Evolutionary conservation across 1,140 invertebrate genomes (phyloP).

Genomic region (Halictus rubicundus): DNA sequence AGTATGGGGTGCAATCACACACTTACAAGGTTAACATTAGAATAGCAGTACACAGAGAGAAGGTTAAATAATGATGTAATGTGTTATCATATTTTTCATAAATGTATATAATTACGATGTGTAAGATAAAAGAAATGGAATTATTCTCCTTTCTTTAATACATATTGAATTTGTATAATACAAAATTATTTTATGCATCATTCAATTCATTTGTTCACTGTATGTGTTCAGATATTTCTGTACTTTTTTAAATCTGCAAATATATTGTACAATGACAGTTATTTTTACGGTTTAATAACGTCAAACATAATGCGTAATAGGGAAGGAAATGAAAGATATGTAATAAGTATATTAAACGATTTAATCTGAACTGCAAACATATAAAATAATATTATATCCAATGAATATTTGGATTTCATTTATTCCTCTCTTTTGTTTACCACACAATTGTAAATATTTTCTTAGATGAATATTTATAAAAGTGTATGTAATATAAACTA

Average conservation of each 20-base stretch:
- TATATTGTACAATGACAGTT: too few relatives aligned
- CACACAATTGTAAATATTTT: conserved; percentile 12
- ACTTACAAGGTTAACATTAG: too few relatives aligned
- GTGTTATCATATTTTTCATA: too few relatives aligned
- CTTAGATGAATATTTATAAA: conserved; percentile 12
- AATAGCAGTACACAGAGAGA: too few relatives aligned
- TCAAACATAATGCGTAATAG: background rate
- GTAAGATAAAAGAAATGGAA: background rate
- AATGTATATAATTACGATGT: too few relatives aligned
- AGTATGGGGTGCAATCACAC: too few relatives aligned
- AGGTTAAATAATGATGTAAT: too few relatives aligned
- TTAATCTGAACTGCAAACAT: background rate
- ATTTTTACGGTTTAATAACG: too few relatives aligned
- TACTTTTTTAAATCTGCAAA: too few relatives aligned
- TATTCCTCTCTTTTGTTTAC: background rate
- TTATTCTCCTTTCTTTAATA: background rate
- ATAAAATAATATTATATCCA: background rate
- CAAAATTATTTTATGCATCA: conserved; percentile 7
- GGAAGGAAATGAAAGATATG: background rate
- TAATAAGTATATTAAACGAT: background rate
- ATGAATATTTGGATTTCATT: background rate
- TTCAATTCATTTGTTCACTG: background rate
- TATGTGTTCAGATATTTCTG: too few relatives aligned
- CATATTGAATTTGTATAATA: conserved; percentile 14
- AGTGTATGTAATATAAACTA: conserved; percentile 3